Evolutionary conservation across 2,888 invertebrate genomes (phyloP), one percentile per base, ranked within the genome.

Genomic region (Ophion slaviceki): DNA sequence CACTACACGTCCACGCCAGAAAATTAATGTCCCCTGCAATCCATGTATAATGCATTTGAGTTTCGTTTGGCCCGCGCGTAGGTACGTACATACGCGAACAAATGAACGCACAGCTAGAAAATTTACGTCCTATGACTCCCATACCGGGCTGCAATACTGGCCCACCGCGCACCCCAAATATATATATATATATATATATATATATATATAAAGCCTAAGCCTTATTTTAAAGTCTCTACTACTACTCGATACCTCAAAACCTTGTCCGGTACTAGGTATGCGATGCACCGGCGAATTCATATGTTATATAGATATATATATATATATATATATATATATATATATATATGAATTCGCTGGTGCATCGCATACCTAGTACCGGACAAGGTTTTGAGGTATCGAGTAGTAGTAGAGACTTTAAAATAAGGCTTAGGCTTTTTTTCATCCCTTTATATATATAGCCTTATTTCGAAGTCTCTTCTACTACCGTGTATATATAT

Each of bases 1-100:
- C 91, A 93, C 92, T 93, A 91, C 92, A 93, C 93, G 93, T 93
- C 93, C 92, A 90, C 91, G 92, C 87, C 93, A 93, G 93, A 93
- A 94, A 93, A 93, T 93, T 93, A 93, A 93, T 93, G 93, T 93
- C 94, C 93, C 93, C 93, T 93, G 93, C 93, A 94, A 94, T 94
- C 93, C 93, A 93, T 94, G 93, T 94, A 93, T 94, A 93, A 94
- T 93, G 93, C 93, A 94, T 93, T 93, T 92, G 92, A 92, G 92
- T 93, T 92, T 93, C 92, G 92, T 93, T 92, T 88, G 90, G 72
- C 68, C 85, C 53, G 53, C 53, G 78, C 78, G 68, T 66, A 40
- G 40, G 40, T 40, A 74, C 80, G 80, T 81, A 53, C 17, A 53
- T 53, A 81, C 75, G 68, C 92, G 92, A 93, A 91, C 93, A 92